Evolutionary conservation across 2,888 invertebrate genomes (phyloP), one percentile per base, ranked within the genome.

Genomic region (Drosophila neutralis): DNA sequence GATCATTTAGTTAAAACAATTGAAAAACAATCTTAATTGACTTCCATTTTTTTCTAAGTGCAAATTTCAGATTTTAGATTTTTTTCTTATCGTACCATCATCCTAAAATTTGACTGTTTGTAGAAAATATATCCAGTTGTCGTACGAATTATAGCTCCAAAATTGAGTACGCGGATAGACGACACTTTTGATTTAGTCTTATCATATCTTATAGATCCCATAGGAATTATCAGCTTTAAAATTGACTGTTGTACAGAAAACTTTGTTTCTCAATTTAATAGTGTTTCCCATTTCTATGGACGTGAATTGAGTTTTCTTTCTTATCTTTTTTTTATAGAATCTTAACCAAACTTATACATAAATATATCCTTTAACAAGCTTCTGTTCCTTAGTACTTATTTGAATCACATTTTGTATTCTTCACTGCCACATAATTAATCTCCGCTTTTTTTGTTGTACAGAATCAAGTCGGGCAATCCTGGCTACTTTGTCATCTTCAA

Each of bases 401-500:
- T 33, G 33, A 33, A 33, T 33, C 10, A 33, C 10, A 3, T 8
- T 35, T 13, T 13, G 13, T 35, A 35, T 2, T 15, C 10, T 18
- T 7, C 13, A 54, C 10, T 27, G 6, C n/a, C 7, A 27, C 24
- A 24, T 24, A 4, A 52, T 33, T 36, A 71, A 78, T 52, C 4
- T 36, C 2, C 21, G 24, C 31, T 31, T 15, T 38, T 13, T 10
- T 21, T 36, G 31, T 42, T 57, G 0, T n/a, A 21, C 67, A 97
- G 97, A 93, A 94, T 95, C 91, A 95, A 96, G 92, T 92, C 95
- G 24, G 96, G 96, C 0, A 96, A 95, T 93, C 96, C 96, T 1
- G 97, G 97, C 27, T 96, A 95, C 93, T 93, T 96, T 82, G 95
- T 96, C 31, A 95, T 95, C 57, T 95, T 95, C 87, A 97, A 97